Percentiles rank a stretch among this genome's conserved stretches.
phyloP scores from a whole-genome alignment of 2,888 invertebrate genomes.

The Erpobdella octoculata region DNA sequence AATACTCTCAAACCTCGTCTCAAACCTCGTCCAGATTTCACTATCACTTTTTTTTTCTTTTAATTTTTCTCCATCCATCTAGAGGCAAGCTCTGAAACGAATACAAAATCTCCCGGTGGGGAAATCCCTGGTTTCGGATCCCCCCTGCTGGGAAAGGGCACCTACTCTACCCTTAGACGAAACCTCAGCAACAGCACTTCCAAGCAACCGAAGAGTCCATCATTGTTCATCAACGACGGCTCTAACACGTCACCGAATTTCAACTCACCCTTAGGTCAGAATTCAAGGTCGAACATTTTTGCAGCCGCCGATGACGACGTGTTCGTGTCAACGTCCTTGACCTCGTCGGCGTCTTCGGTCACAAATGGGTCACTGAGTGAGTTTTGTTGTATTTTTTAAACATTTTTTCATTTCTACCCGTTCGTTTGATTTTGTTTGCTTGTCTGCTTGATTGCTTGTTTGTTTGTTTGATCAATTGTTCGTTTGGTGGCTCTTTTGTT shows the following conservation, averaged over 20 bases:
- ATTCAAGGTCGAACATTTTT: neutral
- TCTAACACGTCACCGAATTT: neutral
- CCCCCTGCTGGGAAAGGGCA: neutral
- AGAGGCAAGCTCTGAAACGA: neutral
- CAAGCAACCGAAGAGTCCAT: neutral
- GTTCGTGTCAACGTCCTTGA: neutral
- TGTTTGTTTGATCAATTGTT: too few species aligned
- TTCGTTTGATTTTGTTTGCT: too few species aligned
- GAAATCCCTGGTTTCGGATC: neutral
- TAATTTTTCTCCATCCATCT: too few species aligned
- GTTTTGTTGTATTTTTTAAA: too few species aligned
- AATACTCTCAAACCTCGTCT: too few species aligned
- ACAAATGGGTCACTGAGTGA: neutral
- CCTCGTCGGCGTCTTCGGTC: neutral
- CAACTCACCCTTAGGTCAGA: neutral
- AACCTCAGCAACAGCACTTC: neutral
- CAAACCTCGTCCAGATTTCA: too few species aligned
- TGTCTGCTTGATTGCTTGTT: too few species aligned
- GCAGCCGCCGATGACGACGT: neutral
- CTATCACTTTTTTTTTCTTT: too few species aligned
- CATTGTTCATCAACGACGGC: neutral
- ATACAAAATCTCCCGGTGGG: neutral
- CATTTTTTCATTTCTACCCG: too few species aligned
- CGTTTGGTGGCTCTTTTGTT: too few species aligned
- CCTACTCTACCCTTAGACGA: neutral